Conservation (phyloP, 2,113 vertebrate species). For the Enhydra lutris region DNA sequence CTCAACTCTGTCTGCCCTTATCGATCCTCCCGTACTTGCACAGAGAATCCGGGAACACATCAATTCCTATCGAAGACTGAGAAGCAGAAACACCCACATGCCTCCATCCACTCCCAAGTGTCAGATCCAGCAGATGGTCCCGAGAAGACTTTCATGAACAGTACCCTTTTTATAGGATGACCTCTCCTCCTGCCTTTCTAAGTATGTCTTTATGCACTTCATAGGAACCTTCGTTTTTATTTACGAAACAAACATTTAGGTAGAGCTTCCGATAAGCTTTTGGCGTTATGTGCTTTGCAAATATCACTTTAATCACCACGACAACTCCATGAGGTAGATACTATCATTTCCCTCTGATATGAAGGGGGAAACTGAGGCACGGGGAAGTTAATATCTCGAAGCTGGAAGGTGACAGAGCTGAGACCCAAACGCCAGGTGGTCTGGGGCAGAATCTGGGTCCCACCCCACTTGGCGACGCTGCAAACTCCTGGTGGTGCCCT, state of each 20-base stretch:
- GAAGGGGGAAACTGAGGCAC: not conserved
- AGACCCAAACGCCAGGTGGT: not conserved
- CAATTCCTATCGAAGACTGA: not conserved
- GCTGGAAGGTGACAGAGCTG: not conserved
- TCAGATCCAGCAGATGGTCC: not conserved
- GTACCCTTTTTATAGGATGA: not conserved
- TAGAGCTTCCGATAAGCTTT: not conserved
- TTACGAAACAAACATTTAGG: not conserved
- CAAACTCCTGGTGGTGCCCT: no score
- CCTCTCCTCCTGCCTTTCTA: not conserved
- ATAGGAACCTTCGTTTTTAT: not conserved
- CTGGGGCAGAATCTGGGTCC: not conserved
- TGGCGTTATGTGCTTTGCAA: not conserved
- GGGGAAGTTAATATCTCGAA: not conserved
- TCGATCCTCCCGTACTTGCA: not conserved
- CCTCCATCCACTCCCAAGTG: not conserved
- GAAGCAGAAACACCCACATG: not conserved
- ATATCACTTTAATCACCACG: not conserved
- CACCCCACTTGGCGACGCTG: accelerated
- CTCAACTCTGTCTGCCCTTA: not conserved
- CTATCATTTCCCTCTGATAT: not conserved
- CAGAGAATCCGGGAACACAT: not conserved
- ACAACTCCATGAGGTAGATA: accelerated
- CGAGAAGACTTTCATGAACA: not conserved
- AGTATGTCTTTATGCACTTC: not conserved